A percentile compares a stretch with the other conserved stretches of the same genome.
These are phyloP conservation scores for Pomatostomus ruficeps DNA, from an alignment of 2,113 vertebrate genomes.

Conservation along the genomic window DNA sequence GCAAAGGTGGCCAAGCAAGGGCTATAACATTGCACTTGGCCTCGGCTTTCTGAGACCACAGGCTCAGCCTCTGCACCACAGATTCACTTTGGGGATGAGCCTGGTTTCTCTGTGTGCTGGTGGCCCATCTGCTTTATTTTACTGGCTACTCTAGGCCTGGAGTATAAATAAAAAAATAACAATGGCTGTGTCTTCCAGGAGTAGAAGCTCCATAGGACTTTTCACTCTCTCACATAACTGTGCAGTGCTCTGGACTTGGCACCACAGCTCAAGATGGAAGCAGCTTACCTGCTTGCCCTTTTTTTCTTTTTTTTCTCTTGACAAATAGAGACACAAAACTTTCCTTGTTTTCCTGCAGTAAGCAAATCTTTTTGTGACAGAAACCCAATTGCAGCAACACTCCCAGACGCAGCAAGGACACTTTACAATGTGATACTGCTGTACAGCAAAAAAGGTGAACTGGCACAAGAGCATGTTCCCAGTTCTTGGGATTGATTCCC, in stretches of 20 bases:
- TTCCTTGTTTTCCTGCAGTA: not conserved
- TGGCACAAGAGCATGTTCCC: not conserved
- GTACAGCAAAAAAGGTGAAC: not conserved
- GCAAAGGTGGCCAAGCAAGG: not conserved
- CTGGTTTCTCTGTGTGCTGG: not conserved
- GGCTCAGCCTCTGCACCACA: not conserved
- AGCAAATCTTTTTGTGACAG: not conserved
- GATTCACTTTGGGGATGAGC: not conserved
- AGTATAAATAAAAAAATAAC: not conserved
- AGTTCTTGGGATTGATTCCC: not conserved
- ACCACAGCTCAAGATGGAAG: not conserved
- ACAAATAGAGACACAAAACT: not conserved
- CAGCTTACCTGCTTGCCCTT: not conserved
- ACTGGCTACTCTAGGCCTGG: not conserved
- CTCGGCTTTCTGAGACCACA: not conserved
- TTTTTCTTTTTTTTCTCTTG: not conserved
- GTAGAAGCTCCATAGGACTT: not conserved
- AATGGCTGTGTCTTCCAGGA: not conserved
- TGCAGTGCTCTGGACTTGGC: fast-evolving
- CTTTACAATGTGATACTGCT: fast-evolving
- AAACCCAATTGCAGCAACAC: not conserved
- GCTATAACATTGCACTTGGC: not conserved
- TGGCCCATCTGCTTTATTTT: not conserved
- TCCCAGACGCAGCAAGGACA: not conserved
- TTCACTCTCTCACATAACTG: fast-evolving